Evolutionary conservation across 1,140 invertebrate genomes (phyloP), one percentile per base, ranked within the genome.

Genomic region (Drosophila dunni): DNA sequence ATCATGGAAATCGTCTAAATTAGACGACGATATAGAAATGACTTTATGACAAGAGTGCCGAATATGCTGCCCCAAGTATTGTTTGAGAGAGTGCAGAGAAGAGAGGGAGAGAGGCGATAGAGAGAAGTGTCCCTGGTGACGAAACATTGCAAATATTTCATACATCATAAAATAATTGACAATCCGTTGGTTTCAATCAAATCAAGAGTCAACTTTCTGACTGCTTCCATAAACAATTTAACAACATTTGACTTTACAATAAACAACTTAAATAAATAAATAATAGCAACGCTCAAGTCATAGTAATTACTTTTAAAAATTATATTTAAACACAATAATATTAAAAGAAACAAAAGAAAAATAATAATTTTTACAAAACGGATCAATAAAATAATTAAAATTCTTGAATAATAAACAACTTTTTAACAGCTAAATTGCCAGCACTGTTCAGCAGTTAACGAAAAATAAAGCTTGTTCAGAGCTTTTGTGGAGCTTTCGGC

Each of bases 281-380:
- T 53, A 65, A 61, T 36, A 38, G 72, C 54, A 69, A 80, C 63
- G 60, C 76, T 88, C 83, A 86, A 89, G 84, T 89, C 84, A 89
- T 89, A 89, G 84, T 89, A 89, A 89, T 89, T 89, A 89, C 84
- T 72, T 73, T 89, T 78, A 89, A 88, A 56, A 79, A 67, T 71
- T 75, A 88, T 64, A 75, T 79, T 77, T 82, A 88, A 86, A 79
- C 60, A 78, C 69, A 88, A 71, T 78, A 56, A 60, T 64, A 63
- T 51, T 68, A 73, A 82, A 77, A 77, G 65, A 56, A 17, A 40
- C 15, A 56, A 40, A 24, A 33, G 6, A 50, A 54, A 78, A 78
- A 71, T 77, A 57, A 89, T 88, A 83, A 80, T 78, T 83, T 88
- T 72, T 83, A 88, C 80, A 81, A 81, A 82, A 68, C 53, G 54